These are phyloP conservation scores for Platygyra sinensis DNA, from an alignment of 64 coral and sea anemone species.

Conservation along the genomic window DNA sequence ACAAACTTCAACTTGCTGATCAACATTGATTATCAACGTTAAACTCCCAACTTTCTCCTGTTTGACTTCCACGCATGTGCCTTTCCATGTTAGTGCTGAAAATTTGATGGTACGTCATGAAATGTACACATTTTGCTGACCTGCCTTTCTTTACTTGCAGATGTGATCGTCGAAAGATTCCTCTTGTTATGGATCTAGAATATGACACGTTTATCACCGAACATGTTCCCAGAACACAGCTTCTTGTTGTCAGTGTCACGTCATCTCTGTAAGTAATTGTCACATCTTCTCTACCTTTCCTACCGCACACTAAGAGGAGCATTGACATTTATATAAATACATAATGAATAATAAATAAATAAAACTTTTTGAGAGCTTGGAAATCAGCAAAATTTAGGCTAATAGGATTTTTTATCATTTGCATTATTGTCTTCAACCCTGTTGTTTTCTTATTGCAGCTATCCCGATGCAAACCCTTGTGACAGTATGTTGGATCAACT, in stretches of 20 bases:
- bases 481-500: constrained; percentile 88
- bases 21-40: no score
- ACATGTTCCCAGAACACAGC: constrained; percentile 81
- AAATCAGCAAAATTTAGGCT: neutral
- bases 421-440: neutral
- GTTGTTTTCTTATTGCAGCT: constrained; percentile 48
- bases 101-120: no score
- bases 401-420: neutral
- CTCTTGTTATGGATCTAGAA: constrained; percentile 83
- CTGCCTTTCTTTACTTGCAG: constrained; percentile 19
- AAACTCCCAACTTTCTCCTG: neutral
- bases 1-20: no score
- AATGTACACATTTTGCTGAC: neutral
- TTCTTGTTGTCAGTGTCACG: constrained; percentile 95
- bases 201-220: constrained; percentile 92
- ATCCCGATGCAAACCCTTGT: constrained; percentile 77
- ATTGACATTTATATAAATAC: no score
- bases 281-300: neutral
- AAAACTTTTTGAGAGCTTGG: no score
- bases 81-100: no score
- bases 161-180: constrained; percentile 91
- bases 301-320: no score
- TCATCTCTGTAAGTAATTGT: constrained; percentile 83
- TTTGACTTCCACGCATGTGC: neutral
- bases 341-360: no score